Base-by-base conservation (phyloP, 2,113 vertebrate genomes). In the Ophthalmolycus amberensis region DNA sequence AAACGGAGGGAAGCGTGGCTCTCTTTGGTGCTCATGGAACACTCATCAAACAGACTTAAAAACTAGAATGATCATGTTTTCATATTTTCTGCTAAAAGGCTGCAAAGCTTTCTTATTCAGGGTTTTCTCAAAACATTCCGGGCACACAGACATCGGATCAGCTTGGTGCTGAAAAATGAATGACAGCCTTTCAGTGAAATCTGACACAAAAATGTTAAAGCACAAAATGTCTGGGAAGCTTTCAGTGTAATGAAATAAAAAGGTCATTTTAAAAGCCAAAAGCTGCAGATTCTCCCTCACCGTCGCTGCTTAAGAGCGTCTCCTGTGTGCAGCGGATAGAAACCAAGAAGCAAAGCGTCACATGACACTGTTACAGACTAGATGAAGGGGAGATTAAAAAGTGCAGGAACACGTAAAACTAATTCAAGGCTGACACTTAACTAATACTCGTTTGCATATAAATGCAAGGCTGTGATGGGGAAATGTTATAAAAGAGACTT, bases 11-110 rank as follows among this genome's bases (percentile, higher is more conserved):
- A 63, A 77, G 54, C 29, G 52, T 37, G 18, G 8, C 64, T 79
- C 37, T 82, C 62, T 70, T 62, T 71, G 80, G 67, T 75, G 79
- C 82, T 87, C 71, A 88, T 32, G 22, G 62, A 83, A 63, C 46
- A 54, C 27, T 70, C 79, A 74, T 77, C 52, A 80, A 82, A 82
- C 25, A 73, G 85, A 84, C 69, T 75, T 5, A 9, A 32, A 77
- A 78, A 77, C 12, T 64, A 62, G 27, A 54, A 38, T 52, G 71
- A 62, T 40, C 9, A 3, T 16, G 5, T 80, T 46, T 82, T 74
- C 16, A 54, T 72, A 38, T 63, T 29, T 20, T 22, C 27, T 46
- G 37, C 22, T 46, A n/a, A 68, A 46, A 54, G 3, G 58, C 27
- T 3, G 11, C 37, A 10, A 32, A 34, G 22, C 15, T 69, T 72